Base-by-base conservation (phyloP, 1,140 invertebrate species). In the Geopemphigus sp. region DNA sequence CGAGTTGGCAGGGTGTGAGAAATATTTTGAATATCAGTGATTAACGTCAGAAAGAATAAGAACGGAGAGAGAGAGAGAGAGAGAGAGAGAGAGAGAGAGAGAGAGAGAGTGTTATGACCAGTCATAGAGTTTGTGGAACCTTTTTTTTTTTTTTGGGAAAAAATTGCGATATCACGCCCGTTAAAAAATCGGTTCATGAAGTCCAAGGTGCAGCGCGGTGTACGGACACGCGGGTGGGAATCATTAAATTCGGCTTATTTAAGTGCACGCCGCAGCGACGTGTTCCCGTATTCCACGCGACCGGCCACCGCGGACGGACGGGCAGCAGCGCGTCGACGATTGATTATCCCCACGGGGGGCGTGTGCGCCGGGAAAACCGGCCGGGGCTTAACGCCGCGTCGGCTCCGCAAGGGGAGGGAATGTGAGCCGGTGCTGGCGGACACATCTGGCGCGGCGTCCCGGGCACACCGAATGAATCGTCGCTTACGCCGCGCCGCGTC, bases 391-490 rank as follows among this genome's bases (percentile, higher is more conserved):
- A 78, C 74, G 29, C 39, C 57, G 47, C 74, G 29, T 19, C 32
- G 73, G 56, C 39, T 39, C 14, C 56, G 57, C 5, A 15, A 14
- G 39, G 24, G 57, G 74, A 39, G 57, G 56, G 39, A 11, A n/a
- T n/a, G n/a, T n/a, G n/a, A n/a, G n/a, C n/a, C 15, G 17, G 57
- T 1, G 74, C 22, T 68, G n/a, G 39, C 12, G 66, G 66, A 24
- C 74, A 78, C 74, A 78, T 78, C 74, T 78, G 74, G 74, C 56
- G 39, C 32, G 45, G 39, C 66, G 29, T 78, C 22, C 74, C 56
- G 74, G 57, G n/a, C n/a, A 24, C 73, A 78, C 57, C 74, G 39
- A 78, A 78, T 78, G 74, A 78, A 78, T 78, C 54, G 74, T 78
- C 74, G 74, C 74, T 78, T 78, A 78, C 57, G 14, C n/a, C 15